These are phyloP conservation scores for Diarsia dahlii DNA, from an alignment of 2,888 invertebrate genomes.

Conservation along the genomic window DNA sequence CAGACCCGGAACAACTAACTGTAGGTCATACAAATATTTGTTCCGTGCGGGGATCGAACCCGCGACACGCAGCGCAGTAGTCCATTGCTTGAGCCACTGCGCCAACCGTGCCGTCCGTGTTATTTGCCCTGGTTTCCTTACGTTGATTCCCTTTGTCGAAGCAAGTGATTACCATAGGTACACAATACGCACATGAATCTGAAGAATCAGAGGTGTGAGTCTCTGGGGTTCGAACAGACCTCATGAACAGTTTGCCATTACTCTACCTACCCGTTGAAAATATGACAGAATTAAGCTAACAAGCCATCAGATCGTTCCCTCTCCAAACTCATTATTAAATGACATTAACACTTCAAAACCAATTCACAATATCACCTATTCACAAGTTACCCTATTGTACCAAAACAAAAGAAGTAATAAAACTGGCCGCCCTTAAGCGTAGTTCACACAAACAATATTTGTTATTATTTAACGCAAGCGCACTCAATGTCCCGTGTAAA, in stretches of 20 bases:
- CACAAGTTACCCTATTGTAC: slow-evolving; percentile 45
- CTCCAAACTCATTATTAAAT: slow-evolving; percentile 19
- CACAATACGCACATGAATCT: no score
- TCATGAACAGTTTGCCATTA: background rate
- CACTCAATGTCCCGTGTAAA: slow-evolving; percentile 77
- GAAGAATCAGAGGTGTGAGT: no score
- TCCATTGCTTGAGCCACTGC: no score
- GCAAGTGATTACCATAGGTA: no score
- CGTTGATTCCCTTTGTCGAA: no score
- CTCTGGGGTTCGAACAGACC: no score
- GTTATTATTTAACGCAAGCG: slow-evolving; percentile 83
- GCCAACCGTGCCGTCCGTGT: no score
- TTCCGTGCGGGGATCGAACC: no score
- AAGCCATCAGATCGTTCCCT: slow-evolving; percentile 2
- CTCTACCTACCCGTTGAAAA: background rate
- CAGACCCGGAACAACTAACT: no score
- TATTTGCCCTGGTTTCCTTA: no score
- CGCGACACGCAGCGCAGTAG: no score
- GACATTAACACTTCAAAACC: slow-evolving; percentile 27
- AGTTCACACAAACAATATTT: slow-evolving; percentile 82
- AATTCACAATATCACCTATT: slow-evolving; percentile 36
- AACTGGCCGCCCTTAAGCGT: slow-evolving; percentile 78
- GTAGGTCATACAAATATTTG: no score
- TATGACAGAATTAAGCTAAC: background rate
- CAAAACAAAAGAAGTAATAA: slow-evolving; percentile 78